Evolutionary conservation across 2,113 vertebrate genomes (phyloP).

Genomic region (Pagrus major): DNA sequence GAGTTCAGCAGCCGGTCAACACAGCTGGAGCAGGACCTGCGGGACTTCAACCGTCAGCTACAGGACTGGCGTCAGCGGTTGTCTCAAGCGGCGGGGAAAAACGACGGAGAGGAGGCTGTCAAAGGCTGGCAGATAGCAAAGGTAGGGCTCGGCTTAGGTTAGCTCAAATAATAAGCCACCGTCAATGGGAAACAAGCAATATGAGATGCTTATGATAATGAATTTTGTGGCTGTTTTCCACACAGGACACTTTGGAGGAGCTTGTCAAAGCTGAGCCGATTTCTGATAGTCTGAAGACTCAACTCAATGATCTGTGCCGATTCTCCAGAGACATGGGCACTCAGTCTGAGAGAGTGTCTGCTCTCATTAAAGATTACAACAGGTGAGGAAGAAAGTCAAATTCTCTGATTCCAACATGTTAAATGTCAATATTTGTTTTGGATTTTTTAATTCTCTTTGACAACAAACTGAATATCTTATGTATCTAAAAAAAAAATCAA

Average conservation of each 20-base stretch:
- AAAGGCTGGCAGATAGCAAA: constrained; percentile 91
- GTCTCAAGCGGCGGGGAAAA: constrained; percentile 81
- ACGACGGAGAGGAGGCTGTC: constrained; percentile 87
- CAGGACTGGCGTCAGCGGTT: constrained; percentile 82
- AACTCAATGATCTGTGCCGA: constrained; percentile 93
- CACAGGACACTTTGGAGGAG: constrained; percentile 89
- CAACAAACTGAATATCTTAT: too few species aligned
- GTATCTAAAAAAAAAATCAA: too few species aligned
- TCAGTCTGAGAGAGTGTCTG: constrained; percentile 92
- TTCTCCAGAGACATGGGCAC: constrained; percentile 93
- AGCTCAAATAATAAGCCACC: neutral
- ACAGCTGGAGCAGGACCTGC: constrained; percentile 88
- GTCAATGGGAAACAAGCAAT: neutral
- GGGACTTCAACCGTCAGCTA: constrained; percentile 83
- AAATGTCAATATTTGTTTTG: too few species aligned
- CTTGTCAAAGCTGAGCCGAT: constrained; percentile 89
- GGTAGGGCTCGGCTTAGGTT: constrained; percentile 71
- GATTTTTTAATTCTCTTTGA: too few species aligned
- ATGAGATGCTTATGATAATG: neutral
- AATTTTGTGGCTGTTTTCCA: constrained; percentile 1
- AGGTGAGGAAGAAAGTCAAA: constrained; percentile 85
- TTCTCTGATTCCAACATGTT: too few species aligned
- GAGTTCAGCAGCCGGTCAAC: constrained; percentile 87
- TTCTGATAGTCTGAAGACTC: constrained; percentile 92
- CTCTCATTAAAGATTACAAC: constrained; percentile 95